Percentiles rank a stretch among this genome's conserved stretches.
Conservation (phyloP, 2,888 invertebrate genomes). For the Rhynchonema sp. region DNA sequence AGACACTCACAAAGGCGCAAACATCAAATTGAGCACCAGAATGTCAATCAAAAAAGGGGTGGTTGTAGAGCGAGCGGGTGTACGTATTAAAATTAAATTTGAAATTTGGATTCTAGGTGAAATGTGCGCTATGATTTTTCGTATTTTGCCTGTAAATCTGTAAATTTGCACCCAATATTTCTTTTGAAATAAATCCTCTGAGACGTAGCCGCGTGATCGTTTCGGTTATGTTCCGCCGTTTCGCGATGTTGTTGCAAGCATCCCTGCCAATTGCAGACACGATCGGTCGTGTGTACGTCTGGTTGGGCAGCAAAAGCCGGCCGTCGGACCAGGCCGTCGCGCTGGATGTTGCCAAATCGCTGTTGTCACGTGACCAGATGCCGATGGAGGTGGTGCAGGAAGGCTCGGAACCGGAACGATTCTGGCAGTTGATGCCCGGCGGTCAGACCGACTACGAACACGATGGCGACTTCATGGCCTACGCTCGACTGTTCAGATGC, state of each 20-base stretch:
- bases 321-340: conserved; percentile 5
- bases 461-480: conserved; percentile 74
- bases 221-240: background rate
- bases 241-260: background rate
- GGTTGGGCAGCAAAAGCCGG: conserved; percentile 12
- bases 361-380: conserved; percentile 7
- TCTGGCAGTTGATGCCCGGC: conserved; percentile 13
- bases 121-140: too few species aligned
- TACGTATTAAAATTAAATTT: background rate
- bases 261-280: background rate
- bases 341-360: conserved; percentile 7
- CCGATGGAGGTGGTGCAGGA: conserved; percentile 10
- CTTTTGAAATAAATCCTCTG: too few species aligned
- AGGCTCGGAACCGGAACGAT: conserved; percentile 20
- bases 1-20: too few species aligned
- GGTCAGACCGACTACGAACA: conserved; percentile 12
- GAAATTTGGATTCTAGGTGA: too few species aligned
- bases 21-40: too few species aligned
- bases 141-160: too few species aligned
- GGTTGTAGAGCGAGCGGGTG: background rate
- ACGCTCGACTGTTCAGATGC: conserved; percentile 80
- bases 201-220: too few species aligned
- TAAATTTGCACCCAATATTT: too few species aligned
- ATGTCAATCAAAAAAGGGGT: too few species aligned
- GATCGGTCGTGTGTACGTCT: conserved; percentile 8